Evolutionary conservation across 2,113 vertebrate species (phyloP).

Genomic region (Hystrix brachyura): DNA sequence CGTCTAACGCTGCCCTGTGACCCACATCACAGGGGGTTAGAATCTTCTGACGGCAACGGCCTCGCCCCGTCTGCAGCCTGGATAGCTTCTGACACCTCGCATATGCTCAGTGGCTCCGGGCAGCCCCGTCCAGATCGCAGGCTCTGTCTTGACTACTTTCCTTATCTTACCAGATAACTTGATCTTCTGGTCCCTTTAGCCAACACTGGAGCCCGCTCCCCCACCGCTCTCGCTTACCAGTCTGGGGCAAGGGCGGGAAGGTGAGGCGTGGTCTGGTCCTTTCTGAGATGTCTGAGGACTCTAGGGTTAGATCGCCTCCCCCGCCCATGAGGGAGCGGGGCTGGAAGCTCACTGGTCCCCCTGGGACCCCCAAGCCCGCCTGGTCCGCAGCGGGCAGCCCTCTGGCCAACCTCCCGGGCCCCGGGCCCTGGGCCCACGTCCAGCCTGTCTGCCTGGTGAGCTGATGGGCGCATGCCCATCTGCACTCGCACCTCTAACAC

Average conservation of each 20-base stretch:
- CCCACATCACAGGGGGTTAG: fast-evolving
- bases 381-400: not conserved
- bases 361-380: not conserved
- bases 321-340: not conserved
- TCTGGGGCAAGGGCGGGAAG: not conserved
- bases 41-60: not conserved
- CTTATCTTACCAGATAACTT: not conserved
- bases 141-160: not conserved
- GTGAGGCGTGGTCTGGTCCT: not conserved
- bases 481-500: not conserved
- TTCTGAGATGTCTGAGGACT: not conserved
- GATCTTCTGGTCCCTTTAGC: not conserved
- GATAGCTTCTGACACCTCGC: not conserved
- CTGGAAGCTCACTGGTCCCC: not conserved
- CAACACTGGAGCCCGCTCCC: not conserved
- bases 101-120: not conserved
- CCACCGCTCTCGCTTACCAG: not conserved
- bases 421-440: not conserved
- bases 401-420: not conserved
- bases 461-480: not conserved
- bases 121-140: not conserved
- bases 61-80: not conserved
- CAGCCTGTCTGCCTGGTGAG: conserved; percentile 10
- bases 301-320: not conserved
- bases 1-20: not conserved